Evolutionary conservation across 2,888 invertebrate genomes (phyloP).

Genomic region (Drosophila greeni): DNA sequence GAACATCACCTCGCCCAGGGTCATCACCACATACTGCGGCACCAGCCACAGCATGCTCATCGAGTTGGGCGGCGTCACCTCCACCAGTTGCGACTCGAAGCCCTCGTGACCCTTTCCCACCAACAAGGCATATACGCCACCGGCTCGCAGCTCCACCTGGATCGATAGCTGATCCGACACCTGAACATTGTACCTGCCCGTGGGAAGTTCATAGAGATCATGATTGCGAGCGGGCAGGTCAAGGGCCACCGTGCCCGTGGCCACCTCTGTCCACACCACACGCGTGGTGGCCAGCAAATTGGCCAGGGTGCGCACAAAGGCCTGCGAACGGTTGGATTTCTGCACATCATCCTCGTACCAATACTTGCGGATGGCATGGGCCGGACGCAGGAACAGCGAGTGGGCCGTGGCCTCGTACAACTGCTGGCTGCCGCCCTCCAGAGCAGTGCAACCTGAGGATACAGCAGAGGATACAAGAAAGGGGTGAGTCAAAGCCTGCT

Average conservation of each 20-base stretch:
- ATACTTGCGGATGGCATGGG: slow-evolving; percentile 34
- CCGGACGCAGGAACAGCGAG: slow-evolving; percentile 56
- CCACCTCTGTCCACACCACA: slow-evolving; percentile 59
- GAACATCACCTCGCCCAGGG: slow-evolving; percentile 83
- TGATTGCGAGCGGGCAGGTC: slow-evolving; percentile 51
- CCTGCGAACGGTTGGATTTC: slow-evolving; percentile 70
- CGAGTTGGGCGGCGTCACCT: slow-evolving; percentile 78
- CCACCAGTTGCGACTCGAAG: slow-evolving; percentile 47
- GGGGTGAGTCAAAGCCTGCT: not conserved
- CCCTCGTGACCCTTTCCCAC: slow-evolving; percentile 44
- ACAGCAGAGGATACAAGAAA: not conserved
- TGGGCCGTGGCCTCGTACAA: slow-evolving; percentile 61
- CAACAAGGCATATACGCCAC: slow-evolving; percentile 76
- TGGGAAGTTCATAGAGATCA: slow-evolving; percentile 58
- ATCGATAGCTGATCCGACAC: slow-evolving; percentile 42
- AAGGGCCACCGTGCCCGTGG: slow-evolving; percentile 37
- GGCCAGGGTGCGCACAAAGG: slow-evolving; percentile 68
- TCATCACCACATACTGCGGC: slow-evolving; percentile 84
- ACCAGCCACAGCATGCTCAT: slow-evolving; percentile 82
- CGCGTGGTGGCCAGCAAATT: slow-evolving; percentile 53
- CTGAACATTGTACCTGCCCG: slow-evolving; percentile 59
- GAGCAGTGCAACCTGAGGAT: slow-evolving; percentile 55
- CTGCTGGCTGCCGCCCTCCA: slow-evolving; percentile 47
- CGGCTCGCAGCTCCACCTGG: slow-evolving; percentile 54
- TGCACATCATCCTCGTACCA: slow-evolving; percentile 72